Conservation (phyloP, 53 echinoderm and acorn worm genomes). For the Actinopyga echinites region DNA sequence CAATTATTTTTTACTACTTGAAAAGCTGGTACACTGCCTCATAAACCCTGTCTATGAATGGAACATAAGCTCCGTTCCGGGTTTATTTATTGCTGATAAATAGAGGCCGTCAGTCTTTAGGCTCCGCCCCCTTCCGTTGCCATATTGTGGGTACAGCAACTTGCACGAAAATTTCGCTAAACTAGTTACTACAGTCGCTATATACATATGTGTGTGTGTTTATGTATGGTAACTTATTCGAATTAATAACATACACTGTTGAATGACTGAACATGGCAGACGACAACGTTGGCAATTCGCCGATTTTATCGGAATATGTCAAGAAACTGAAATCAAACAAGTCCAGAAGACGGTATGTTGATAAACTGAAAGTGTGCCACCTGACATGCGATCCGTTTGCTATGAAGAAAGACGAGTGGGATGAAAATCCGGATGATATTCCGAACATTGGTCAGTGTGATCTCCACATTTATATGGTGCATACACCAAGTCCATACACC, state of each 20-base stretch:
- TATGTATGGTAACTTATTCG: neutral
- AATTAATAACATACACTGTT: neutral
- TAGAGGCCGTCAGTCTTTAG: too few species aligned
- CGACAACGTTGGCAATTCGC: neutral
- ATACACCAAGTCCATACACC: constrained; percentile 1
- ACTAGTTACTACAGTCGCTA: neutral
- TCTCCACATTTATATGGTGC: neutral
- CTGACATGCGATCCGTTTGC: too few species aligned
- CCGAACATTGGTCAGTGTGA: neutral
- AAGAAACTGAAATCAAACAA: neutral
- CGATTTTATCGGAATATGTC: constrained; percentile 1
- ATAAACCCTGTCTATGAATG: too few species aligned
- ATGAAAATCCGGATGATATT: neutral
- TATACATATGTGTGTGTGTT: neutral
- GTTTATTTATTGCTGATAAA: too few species aligned
- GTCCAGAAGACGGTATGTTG: neutral
- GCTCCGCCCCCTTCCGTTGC: too few species aligned
- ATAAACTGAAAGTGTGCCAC: neutral
- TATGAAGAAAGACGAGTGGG: neutral
- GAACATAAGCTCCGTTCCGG: too few species aligned
- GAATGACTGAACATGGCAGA: constrained; percentile 5
- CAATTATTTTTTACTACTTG: too few species aligned
- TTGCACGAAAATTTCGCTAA: too few species aligned
- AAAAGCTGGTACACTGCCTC: too few species aligned
- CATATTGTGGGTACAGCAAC: too few species aligned